phyloP scores from a whole-genome alignment of 2,113 vertebrate species.

The Ameiurus melas region DNA sequence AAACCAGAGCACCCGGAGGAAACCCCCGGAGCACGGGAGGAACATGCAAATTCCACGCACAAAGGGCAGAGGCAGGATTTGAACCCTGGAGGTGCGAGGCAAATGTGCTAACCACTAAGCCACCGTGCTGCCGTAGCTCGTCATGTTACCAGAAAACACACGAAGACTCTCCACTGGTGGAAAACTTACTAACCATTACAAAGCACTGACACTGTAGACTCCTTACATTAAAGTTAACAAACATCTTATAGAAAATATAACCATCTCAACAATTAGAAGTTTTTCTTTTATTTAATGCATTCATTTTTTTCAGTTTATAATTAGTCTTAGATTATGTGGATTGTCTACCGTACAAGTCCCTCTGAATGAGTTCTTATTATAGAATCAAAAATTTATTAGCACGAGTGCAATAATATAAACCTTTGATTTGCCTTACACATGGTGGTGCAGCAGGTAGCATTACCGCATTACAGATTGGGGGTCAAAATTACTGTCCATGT shows the following conservation, averaged over 20 bases:
- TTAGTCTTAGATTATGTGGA: neutral
- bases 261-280: neutral
- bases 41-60: too few species aligned
- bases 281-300: neutral
- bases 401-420: neutral
- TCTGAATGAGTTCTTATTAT: neutral
- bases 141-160: neutral
- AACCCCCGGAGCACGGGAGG: too few species aligned
- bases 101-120: too few species aligned
- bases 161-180: neutral
- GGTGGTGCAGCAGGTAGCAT: neutral
- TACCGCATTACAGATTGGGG: too few species aligned
- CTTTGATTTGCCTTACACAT: neutral
- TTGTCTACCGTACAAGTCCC: neutral
- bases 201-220: neutral
- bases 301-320: neutral
- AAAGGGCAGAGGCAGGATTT: too few species aligned
- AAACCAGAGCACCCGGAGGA: too few species aligned
- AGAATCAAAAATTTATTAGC: neutral
- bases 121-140: too few species aligned
- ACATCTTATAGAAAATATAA: neutral
- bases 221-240: neutral
- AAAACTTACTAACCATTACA: neutral
- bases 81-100: too few species aligned
- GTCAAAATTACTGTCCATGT: neutral